Evolutionary conservation across 1,140 invertebrate genomes (phyloP).

Genomic region (Yoshiicerus persimilis): DNA sequence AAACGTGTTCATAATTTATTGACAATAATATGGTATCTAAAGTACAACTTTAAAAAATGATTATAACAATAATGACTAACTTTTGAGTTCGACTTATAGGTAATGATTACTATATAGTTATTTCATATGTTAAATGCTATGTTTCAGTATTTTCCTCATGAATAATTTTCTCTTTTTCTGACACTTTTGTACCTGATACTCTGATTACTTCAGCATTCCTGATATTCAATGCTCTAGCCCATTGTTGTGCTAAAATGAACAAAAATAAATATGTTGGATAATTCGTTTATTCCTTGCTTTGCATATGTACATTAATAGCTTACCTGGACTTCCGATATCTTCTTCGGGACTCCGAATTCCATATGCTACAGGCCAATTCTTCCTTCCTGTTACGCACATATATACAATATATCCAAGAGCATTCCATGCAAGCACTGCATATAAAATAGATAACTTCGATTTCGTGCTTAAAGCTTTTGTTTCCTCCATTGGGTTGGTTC

Average conservation of each 20-base stretch:
- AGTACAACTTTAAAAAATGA: no score
- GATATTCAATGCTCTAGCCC: slow-evolving; percentile 59
- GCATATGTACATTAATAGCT: no score
- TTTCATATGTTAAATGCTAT: no score
- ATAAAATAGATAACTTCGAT: slow-evolving; percentile 61
- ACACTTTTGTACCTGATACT: slow-evolving; percentile 46
- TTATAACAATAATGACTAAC: no score
- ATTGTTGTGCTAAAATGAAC: slow-evolving; percentile 52
- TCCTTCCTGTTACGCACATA: slow-evolving; percentile 60
- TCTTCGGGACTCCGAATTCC: slow-evolving; percentile 65
- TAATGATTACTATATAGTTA: no score
- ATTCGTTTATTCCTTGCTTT: no score
- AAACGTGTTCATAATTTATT: no score
- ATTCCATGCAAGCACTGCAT: slow-evolving; percentile 65
- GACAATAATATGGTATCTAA: no score
- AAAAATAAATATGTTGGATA: background rate
- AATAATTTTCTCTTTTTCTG: background rate
- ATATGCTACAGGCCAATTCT: slow-evolving; percentile 65
- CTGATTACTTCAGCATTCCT: slow-evolving; percentile 60
- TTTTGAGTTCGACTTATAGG: no score
- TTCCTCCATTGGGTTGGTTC: slow-evolving; percentile 63
- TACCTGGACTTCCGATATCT: slow-evolving; percentile 58
- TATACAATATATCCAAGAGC: slow-evolving; percentile 64
- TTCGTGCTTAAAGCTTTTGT: slow-evolving; percentile 62
- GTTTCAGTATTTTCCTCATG: no score